Evolutionary conservation across 2,888 invertebrate species (phyloP), one percentile per base, ranked within the genome.

Genomic region (Andrena flavipes): DNA sequence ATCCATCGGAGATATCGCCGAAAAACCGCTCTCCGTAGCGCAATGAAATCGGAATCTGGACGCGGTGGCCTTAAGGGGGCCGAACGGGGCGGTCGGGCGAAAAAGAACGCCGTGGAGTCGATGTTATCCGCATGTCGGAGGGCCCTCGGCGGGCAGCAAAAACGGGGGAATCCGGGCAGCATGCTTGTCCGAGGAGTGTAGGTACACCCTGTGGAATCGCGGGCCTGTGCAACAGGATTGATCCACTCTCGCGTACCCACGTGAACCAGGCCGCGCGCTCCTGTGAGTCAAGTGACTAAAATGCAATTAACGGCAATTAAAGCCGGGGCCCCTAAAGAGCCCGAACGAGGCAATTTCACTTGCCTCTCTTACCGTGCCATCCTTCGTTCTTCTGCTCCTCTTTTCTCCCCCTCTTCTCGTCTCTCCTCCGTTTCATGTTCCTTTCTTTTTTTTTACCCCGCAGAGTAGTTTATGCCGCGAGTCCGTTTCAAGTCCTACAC

Each of bases 221-320:
- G 29, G 42, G 51, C 73, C 65, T 70, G 42, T 68, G 65, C 67
- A 42, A 13, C 42, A 56, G 64, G 56, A 76, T 72, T 49, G 70
- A 74, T 67, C 62, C 70, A 26, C 42, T 29, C 20, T 2, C 42
- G 26, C 69, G 59, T 68, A 51, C 49, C 7, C 23, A 59, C 42
- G 60, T 59, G 62, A 30, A 69, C 30, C 35, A 16, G 42, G 42
- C 16, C 48, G 48, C 62, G 42, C 29, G 35, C 16, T 26, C 20
- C 33, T 26, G 49, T 10, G 76, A 64, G 62, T 77, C 86, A 83
- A 90, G 91, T 91, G 91, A 88, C 88, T 88, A 88, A 91, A 91
- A 90, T 90, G 91, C 89, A 90, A 91, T 91, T 91, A 91, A 85
- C 74, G 81, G 85, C 86, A 90, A 91, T 90, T 91, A 90, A 87